Percentiles rank a stretch among this genome's conserved stretches.
Evolutionary conservation across 2,113 vertebrate species (phyloP).

Genomic region (Crotophaga sulcirostris): DNA sequence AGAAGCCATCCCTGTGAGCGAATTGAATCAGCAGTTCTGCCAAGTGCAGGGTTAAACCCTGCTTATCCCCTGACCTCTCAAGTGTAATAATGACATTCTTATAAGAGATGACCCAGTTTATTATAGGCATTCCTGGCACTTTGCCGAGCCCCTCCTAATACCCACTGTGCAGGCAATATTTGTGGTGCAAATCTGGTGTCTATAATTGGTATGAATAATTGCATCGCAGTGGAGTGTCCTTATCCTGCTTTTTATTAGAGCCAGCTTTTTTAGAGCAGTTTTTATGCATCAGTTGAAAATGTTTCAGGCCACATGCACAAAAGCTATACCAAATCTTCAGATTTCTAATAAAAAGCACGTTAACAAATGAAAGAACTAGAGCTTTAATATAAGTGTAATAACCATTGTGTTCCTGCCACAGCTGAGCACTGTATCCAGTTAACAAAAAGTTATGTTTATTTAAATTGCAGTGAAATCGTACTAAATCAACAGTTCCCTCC

Average conservation of each 20-base stretch:
- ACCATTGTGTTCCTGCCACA: not conserved
- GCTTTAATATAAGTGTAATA: not conserved
- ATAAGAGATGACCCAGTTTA: constrained; percentile 48
- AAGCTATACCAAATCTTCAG: not conserved
- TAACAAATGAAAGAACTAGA: not conserved
- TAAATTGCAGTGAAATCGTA: not conserved
- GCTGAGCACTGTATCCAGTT: not conserved
- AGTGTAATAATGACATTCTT: constrained; percentile 39
- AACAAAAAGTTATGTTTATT: not conserved
- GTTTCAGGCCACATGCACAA: not conserved
- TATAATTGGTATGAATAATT: constrained; percentile 38
- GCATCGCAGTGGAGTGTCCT: not conserved
- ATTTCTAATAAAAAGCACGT: not conserved
- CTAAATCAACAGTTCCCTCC: not conserved
- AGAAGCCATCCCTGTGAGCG: not conserved
- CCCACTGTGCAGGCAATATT: not conserved
- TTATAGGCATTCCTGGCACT: not conserved
- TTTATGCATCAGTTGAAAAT: not conserved
- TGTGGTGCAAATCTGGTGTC: constrained; percentile 13
- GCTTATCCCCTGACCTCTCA: constrained; percentile 33
- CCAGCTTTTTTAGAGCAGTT: not conserved
- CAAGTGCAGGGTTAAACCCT: not conserved
- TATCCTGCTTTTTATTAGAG: not conserved
- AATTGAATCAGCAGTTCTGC: not conserved
- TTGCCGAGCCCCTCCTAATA: not conserved